Evolutionary conservation across 1,140 invertebrate genomes (phyloP).

Genomic region (Hylaeus anthracinus): DNA sequence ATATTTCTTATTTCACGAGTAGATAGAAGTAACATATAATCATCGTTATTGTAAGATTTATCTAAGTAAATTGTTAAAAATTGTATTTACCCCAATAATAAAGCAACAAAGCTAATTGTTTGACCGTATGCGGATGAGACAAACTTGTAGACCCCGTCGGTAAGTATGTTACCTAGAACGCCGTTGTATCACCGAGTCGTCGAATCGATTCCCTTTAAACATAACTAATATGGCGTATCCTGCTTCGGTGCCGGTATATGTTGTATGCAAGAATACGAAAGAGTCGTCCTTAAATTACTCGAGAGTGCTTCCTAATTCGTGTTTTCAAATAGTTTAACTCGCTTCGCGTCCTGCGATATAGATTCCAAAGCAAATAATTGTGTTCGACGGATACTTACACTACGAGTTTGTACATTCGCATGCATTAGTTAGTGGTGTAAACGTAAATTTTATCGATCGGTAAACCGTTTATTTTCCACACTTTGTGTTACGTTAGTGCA

Average conservation of each 20-base stretch:
- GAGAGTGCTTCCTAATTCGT: background rate
- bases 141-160: too few relatives aligned
- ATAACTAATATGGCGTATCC: constrained; percentile 5
- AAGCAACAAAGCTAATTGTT: too few relatives aligned
- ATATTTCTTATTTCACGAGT: too few relatives aligned
- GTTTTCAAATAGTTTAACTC: background rate
- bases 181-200: background rate
- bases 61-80: too few relatives aligned
- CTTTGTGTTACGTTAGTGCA: background rate
- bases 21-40: too few relatives aligned
- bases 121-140: too few relatives aligned
- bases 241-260: background rate
- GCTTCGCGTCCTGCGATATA: background rate
- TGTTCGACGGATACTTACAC: too few relatives aligned
- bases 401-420: background rate
- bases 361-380: background rate
- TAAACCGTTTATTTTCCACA: background rate
- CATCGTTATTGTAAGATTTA: too few relatives aligned
- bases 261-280: background rate
- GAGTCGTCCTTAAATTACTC: background rate
- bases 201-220: constrained; percentile 3
- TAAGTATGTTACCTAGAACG: background rate
- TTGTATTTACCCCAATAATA: too few relatives aligned
- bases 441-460: constrained; percentile 2
- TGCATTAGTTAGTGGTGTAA: background rate